phyloP scores from a whole-genome alignment of 2,888 invertebrate genomes.

The Drosophila dives region DNA sequence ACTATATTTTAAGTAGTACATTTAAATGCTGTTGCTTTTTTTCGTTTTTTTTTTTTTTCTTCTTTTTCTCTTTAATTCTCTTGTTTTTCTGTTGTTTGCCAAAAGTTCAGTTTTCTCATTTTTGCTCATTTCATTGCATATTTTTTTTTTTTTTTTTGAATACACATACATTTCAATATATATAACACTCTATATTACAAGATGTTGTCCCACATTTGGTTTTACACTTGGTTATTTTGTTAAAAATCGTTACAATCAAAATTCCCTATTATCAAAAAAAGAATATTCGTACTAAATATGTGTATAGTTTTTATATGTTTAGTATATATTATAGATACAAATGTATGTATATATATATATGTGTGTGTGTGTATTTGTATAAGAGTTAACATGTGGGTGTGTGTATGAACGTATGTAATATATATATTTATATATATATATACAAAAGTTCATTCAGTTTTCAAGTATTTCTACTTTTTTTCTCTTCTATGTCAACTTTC shows the following conservation, averaged over 20 bases:
- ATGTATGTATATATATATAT: conserved; percentile 22
- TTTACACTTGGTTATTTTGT: conserved; percentile 33
- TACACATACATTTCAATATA: conserved; percentile 11
- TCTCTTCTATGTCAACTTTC: conserved; percentile 11
- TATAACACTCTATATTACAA: conserved; percentile 60
- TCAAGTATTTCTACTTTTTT: conserved; percentile 17
- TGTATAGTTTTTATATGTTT: conserved; percentile 33
- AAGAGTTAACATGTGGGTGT: conserved; percentile 7
- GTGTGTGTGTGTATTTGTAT: conserved; percentile 5
- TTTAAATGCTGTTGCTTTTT: conserved; percentile 5
- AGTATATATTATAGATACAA: conserved; percentile 16
- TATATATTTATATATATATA: conserved; percentile 26
- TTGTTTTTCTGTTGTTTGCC: conserved; percentile 1
- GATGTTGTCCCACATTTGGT: conserved; percentile 39
- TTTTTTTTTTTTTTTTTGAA: not conserved
- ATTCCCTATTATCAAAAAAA: conserved; percentile 69
- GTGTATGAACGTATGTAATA: conserved; percentile 29
- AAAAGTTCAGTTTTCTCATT: not conserved
- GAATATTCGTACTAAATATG: conserved; percentile 55
- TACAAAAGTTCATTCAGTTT: conserved; percentile 59
- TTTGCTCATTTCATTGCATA: not conserved
- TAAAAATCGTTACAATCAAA: conserved; percentile 58
- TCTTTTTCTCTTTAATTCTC: not conserved
- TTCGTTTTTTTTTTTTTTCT: not conserved
- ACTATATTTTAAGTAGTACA: conserved; percentile 1